Base-by-base conservation (phyloP, 2,888 invertebrate species). In the Noctuana brunneofusca region DNA sequence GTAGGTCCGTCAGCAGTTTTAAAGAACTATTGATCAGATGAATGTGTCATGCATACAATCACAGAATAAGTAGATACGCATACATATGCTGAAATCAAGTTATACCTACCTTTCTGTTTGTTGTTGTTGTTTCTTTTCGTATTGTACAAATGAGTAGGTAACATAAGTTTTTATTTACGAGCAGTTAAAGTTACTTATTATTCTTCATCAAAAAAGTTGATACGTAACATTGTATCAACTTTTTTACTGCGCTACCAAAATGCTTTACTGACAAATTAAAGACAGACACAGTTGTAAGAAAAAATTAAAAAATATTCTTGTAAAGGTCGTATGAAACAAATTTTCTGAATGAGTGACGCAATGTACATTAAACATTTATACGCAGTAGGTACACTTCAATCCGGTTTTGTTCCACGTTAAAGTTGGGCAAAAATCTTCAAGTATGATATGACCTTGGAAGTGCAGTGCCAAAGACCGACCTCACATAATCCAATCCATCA, bases 401-500 rank as follows among this genome's bases (percentile, higher is more conserved):
- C 68, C 68, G 68, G 69, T 69, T 69, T 54, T 48, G 49, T 41
- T 52, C 48, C 53, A 30, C 58, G 58, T 57, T 41, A 41, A 38
- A 54, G 18, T 41, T 54, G 49, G 62, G 63, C 64, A 64, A 49
- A 62, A 68, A 66, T 66, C 63, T 60, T 66, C 64, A 49, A 43
- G 30, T 50, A 14, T 57, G 66, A 59, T 50, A 14, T 57, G 66
- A 59, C 69, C 70, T 69, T 69, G 70, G 58, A 52, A 30, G 41
- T 59, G 64, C 57, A 55, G 56, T 54, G 70, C 48, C 66, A 69
- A 67, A 64, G 58, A 65, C 65, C 64, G 67, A 64, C 66, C 63
- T 50, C 16, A 50, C 27, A 14, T 11, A 43, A 38, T n/a, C 38
- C 38, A 43, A 43, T 48, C 22, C 46, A 46, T 46, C 46, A 20